Conservation (phyloP, 2,888 invertebrate genomes). For the Alcis repandata region DNA sequence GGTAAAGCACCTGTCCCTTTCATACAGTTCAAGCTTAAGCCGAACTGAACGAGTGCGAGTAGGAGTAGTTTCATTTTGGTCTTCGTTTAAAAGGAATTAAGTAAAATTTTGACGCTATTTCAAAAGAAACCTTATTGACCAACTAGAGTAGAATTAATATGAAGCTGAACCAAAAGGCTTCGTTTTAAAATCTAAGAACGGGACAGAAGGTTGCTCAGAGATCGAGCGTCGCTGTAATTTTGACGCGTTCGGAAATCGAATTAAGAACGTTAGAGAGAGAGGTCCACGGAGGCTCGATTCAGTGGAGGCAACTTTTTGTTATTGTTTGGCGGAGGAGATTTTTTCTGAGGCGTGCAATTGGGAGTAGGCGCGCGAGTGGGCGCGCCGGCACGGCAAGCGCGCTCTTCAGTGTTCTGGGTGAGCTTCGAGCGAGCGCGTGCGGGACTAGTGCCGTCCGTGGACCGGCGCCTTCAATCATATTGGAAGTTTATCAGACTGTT, state of each 20-base stretch:
- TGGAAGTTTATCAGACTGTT: conserved; percentile 53
- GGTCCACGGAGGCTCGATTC: conserved; percentile 75
- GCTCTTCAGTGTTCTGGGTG: conserved; percentile 86
- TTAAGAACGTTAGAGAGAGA: conserved; percentile 85
- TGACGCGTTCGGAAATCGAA: conserved; percentile 86
- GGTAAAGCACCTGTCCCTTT: conserved; percentile 86
- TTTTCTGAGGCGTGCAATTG: conserved; percentile 86
- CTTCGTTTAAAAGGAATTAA: conserved; percentile 59
- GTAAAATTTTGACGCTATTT: conserved; percentile 18
- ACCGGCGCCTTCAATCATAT: conserved; percentile 58
- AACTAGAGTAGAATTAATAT: conserved; percentile 12
- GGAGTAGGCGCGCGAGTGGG: conserved; percentile 86
- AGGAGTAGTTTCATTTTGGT: conserved; percentile 77
- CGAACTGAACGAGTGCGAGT: conserved; percentile 85
- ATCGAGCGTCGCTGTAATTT: conserved; percentile 81
- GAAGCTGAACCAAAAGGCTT: conserved; percentile 22
- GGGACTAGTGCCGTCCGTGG: conserved; percentile 67
- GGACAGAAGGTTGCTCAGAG: conserved; percentile 82
- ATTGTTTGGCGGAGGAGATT: conserved; percentile 82
- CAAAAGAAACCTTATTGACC: conserved; percentile 52
- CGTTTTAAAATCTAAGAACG: conserved; percentile 66
- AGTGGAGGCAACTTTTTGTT: conserved; percentile 82
- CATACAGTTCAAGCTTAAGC: conserved; percentile 83
- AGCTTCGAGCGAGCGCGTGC: conserved; percentile 85
- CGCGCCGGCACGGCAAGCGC: conserved; percentile 84